Conservation (phyloP, 2,113 vertebrate genomes). For the Nanorana parkeri region DNA sequence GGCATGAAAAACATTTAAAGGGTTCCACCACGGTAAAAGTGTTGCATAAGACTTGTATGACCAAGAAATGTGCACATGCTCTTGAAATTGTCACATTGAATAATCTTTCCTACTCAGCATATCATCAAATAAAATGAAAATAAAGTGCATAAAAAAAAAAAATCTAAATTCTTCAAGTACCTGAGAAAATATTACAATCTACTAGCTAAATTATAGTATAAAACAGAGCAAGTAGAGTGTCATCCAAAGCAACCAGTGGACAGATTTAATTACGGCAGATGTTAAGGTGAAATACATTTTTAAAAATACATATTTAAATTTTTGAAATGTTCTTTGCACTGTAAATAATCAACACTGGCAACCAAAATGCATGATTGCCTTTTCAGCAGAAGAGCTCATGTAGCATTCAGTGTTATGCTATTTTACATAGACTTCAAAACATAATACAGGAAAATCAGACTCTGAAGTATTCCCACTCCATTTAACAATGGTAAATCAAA, state of each 20-base stretch:
- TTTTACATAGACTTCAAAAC: background rate
- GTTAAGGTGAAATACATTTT: background rate
- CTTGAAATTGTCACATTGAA: too few species aligned
- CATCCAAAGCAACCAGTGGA: too few species aligned
- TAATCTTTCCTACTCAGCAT: background rate
- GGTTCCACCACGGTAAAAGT: too few species aligned
- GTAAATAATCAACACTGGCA: slow-evolving; percentile 5
- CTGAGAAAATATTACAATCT: background rate
- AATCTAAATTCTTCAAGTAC: background rate
- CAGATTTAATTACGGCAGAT: background rate
- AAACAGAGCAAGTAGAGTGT: too few species aligned
- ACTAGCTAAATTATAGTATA: background rate
- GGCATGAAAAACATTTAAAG: too few species aligned
- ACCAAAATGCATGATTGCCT: slow-evolving; percentile 7
- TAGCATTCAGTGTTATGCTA: background rate
- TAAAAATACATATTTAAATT: background rate
- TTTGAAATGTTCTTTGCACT: background rate
- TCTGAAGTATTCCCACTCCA: background rate
- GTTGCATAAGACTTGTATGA: too few species aligned
- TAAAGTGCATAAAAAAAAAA: too few species aligned
- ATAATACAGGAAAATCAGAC: slow-evolving; percentile 12
- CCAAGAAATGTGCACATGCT: too few species aligned
- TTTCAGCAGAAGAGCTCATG: slow-evolving; percentile 10
- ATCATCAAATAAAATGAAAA: too few species aligned
- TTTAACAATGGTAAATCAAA: slow-evolving; percentile 46